These are phyloP conservation scores for Phaetusa simplex DNA, from an alignment of 2,113 vertebrate genomes.

Conservation along the genomic window DNA sequence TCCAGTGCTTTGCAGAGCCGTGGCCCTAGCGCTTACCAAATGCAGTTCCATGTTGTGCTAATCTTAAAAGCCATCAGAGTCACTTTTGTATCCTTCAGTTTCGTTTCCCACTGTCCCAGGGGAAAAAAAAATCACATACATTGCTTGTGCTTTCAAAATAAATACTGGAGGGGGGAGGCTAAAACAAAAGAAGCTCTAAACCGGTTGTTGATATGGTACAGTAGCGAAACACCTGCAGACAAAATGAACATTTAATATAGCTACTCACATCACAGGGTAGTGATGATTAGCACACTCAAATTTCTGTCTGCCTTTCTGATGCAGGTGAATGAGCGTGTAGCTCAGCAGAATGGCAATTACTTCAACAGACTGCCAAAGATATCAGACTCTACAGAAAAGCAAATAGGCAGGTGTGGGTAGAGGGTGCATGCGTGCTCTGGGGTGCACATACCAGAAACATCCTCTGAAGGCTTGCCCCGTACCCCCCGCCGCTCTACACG, in stretches of 20 bases:
- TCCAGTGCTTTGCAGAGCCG: conserved; percentile 5
- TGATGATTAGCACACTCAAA: conserved; percentile 53
- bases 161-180: not conserved
- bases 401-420: not conserved
- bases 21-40: not conserved
- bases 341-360: conserved; percentile 64
- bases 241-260: conserved; percentile 58
- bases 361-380: conserved; percentile 32
- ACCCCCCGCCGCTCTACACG: accelerated
- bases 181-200: conserved; percentile 30
- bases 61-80: conserved; percentile 34
- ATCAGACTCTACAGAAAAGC: conserved; percentile 32
- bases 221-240: not conserved
- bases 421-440: accelerated
- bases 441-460: not conserved
- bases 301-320: conserved; percentile 57
- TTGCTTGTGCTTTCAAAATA: not conserved
- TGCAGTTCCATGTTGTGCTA: not conserved
- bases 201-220: not conserved
- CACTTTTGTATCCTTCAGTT: not conserved
- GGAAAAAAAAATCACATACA: not conserved
- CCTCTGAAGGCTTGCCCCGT: not conserved
- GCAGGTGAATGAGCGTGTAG: conserved; percentile 30
- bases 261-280: not conserved
- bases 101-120: not conserved